Evolutionary conservation across 2,888 invertebrate genomes (phyloP).

Genomic region (Hypomecis punctinalis): DNA sequence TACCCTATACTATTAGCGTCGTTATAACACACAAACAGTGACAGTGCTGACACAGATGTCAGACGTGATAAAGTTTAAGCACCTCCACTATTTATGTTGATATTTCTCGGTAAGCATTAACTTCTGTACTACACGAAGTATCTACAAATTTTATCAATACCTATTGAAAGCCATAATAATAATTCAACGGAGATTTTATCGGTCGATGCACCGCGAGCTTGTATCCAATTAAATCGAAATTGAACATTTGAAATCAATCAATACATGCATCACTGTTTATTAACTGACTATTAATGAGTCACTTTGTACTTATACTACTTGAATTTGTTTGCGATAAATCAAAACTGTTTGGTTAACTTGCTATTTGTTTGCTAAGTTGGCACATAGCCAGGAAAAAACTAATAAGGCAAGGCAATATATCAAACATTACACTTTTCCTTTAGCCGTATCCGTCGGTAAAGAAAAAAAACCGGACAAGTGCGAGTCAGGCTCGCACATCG

Average conservation of each 20-base stretch:
- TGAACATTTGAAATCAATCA: slow-evolving; percentile 44
- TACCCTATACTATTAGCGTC: too few relatives aligned
- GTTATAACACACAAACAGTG: not conserved
- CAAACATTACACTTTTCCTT: slow-evolving; percentile 18
- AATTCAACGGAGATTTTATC: slow-evolving; percentile 38
- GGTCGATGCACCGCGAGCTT: slow-evolving; percentile 41
- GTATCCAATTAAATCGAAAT: slow-evolving; percentile 41
- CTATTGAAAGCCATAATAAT: slow-evolving; percentile 31
- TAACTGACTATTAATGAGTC: slow-evolving; percentile 32
- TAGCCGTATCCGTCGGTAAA: slow-evolving; percentile 7
- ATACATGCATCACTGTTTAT: slow-evolving; percentile 40
- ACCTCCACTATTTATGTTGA: slow-evolving; percentile 29
- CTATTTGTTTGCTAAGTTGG: slow-evolving; percentile 40
- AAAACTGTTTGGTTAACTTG: slow-evolving; percentile 24
- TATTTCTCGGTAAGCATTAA: slow-evolving; percentile 25
- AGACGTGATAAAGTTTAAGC: slow-evolving; percentile 26
- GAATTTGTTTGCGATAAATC: slow-evolving; percentile 34
- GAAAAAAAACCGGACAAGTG: too few relatives aligned
- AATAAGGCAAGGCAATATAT: slow-evolving; percentile 21
- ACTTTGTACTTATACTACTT: slow-evolving; percentile 22
- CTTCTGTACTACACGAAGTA: slow-evolving; percentile 24
- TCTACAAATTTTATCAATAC: slow-evolving; percentile 31
- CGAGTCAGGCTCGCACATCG: too few relatives aligned
- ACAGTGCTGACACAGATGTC: slow-evolving; percentile 32
- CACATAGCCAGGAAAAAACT: slow-evolving; percentile 34